These are phyloP conservation scores for Rutilus rutilus DNA, from an alignment of 2,113 vertebrate species.

Conservation along the genomic window DNA sequence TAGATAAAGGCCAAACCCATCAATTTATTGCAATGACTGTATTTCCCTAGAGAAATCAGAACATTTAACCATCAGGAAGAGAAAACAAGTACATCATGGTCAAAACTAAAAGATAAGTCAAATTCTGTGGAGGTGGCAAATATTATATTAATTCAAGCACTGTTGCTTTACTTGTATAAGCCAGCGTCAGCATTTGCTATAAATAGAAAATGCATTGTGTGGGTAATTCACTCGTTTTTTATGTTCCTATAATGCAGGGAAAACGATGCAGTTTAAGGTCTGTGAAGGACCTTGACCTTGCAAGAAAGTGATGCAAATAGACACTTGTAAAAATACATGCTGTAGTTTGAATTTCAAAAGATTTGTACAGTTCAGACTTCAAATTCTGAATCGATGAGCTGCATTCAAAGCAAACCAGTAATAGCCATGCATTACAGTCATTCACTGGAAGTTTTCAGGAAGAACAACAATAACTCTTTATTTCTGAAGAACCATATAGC, in stretches of 20 bases:
- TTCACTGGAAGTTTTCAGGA: neutral
- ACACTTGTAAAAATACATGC: neutral
- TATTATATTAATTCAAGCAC: neutral
- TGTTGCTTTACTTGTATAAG: neutral
- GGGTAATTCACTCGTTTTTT: neutral
- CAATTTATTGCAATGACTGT: conserved; percentile 5
- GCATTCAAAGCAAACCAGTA: neutral
- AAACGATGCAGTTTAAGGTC: neutral
- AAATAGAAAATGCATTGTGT: neutral
- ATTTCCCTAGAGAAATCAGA: conserved; percentile 13
- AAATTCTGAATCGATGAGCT: no score
- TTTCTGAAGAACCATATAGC: neutral
- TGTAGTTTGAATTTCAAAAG: neutral
- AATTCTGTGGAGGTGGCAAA: neutral
- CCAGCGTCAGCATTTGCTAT: conserved; percentile 1
- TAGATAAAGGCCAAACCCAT: conserved; percentile 12
- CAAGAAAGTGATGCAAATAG: neutral
- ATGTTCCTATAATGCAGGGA: neutral
- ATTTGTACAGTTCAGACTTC: neutral
- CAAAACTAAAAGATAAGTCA: conserved; percentile 12
- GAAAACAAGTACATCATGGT: neutral
- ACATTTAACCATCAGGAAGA: neutral
- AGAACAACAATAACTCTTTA: neutral
- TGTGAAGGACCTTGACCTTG: neutral
- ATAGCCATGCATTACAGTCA: neutral